phyloP scores from a whole-genome alignment of 1,140 invertebrate genomes.

The Bathynomus jamesi region DNA sequence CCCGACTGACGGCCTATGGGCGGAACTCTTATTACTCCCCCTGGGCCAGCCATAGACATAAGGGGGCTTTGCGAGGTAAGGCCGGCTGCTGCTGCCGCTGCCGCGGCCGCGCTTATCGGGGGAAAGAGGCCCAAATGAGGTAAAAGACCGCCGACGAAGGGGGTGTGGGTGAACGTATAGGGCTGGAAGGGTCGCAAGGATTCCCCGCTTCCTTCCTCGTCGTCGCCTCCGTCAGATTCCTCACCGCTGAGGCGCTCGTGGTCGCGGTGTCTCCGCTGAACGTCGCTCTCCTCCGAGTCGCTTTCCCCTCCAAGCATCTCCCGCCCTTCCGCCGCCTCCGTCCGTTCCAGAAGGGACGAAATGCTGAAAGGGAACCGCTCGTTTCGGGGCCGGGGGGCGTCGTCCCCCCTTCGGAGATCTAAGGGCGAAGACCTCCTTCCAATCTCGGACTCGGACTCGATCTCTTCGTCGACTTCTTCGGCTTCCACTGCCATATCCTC shows the following conservation, averaged over 20 bases:
- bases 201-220: constrained; percentile 24
- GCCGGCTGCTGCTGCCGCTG: constrained; percentile 25
- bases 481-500: constrained; percentile 27
- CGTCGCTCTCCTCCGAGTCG: constrained; percentile 23
- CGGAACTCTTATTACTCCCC: constrained; percentile 34
- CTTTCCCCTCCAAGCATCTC: neutral
- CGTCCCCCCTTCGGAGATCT: constrained; percentile 30
- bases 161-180: constrained; percentile 35
- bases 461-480: constrained; percentile 11
- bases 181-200: constrained; percentile 27
- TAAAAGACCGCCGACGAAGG: constrained; percentile 32
- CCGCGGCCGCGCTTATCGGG: constrained; percentile 23
- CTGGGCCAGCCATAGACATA: constrained; percentile 24
- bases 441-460: constrained; percentile 9
- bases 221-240: constrained; percentile 28
- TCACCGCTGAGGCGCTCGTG: constrained; percentile 24
- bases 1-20: constrained; percentile 31
- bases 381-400: constrained; percentile 24
- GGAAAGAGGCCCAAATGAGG: constrained; percentile 25
- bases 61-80: constrained; percentile 20
- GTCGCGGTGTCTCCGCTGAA: constrained; percentile 16
- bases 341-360: constrained; percentile 21
- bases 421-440: constrained; percentile 24
- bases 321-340: neutral
- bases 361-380: constrained; percentile 33